These are phyloP conservation scores for Thamnaconus septentrionalis DNA, from an alignment of 2,113 vertebrate genomes.

Conservation along the genomic window DNA sequence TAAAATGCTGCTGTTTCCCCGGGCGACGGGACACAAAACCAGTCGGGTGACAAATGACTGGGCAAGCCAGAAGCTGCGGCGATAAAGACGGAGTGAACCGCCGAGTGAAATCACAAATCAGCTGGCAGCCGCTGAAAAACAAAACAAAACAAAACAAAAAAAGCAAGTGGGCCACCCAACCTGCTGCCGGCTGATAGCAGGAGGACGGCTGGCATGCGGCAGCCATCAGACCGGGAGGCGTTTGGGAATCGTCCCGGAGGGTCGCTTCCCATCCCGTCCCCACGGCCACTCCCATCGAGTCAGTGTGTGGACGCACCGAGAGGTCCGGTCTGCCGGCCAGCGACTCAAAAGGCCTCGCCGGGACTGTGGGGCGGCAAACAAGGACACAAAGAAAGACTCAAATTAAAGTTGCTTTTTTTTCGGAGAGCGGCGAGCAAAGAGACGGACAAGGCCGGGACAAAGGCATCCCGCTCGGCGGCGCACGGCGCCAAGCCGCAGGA, in stretches of 20 bases:
- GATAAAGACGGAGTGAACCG: too few relatives aligned
- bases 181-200: too few relatives aligned
- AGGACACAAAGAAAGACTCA: constrained; percentile 50
- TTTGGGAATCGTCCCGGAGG: constrained; percentile 9
- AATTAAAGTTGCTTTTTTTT: constrained; percentile 41
- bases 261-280: constrained; percentile 53
- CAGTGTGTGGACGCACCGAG: constrained; percentile 28
- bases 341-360: constrained; percentile 41
- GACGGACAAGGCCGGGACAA: constrained; percentile 38
- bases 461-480: constrained; percentile 6
- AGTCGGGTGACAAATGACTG: too few relatives aligned
- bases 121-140: too few relatives aligned
- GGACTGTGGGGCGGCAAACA: constrained; percentile 50
- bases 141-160: too few relatives aligned
- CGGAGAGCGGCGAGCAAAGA: constrained; percentile 16
- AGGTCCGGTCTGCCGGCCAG: constrained; percentile 67
- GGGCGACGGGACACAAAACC: too few relatives aligned
- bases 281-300: constrained; percentile 60
- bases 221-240: too few relatives aligned
- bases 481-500: constrained; percentile 34
- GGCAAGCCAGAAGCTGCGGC: too few relatives aligned
- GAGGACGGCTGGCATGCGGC: too few relatives aligned
- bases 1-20: too few relatives aligned
- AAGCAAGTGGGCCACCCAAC: too few relatives aligned
- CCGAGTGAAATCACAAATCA: too few relatives aligned